A percentile compares a stretch with the other conserved stretches of the same genome.
phyloP scores from a whole-genome alignment of 2,113 vertebrate genomes.

The Nanger granti region DNA sequence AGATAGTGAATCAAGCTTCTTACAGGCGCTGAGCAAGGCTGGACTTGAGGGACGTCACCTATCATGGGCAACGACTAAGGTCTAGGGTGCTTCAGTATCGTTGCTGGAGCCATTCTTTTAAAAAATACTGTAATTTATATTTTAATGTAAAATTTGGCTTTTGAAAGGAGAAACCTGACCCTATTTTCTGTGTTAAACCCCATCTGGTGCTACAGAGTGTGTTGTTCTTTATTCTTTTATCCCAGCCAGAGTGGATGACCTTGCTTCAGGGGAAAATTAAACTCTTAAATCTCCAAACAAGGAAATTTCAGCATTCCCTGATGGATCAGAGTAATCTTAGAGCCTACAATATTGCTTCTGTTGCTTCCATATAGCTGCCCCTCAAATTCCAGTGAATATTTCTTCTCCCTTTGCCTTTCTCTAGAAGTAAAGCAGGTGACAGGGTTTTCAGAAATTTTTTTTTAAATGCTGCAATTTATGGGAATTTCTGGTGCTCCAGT shows the following conservation, averaged over 20 bases:
- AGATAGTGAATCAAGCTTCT: background rate
- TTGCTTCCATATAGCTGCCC: background rate
- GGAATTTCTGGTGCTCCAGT: background rate
- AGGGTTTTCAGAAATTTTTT: background rate
- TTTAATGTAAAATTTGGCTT: background rate
- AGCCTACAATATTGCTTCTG: background rate
- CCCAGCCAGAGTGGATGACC: background rate
- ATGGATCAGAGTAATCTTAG: background rate
- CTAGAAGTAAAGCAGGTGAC: background rate
- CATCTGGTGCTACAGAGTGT: background rate
- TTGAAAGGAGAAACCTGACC: background rate
- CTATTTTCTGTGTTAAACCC: background rate
- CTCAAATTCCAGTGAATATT: background rate
- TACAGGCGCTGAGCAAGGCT: background rate
- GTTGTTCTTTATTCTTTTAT: background rate
- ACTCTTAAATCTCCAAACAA: background rate
- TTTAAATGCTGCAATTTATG: background rate
- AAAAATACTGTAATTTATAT: background rate
- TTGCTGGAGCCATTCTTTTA: background rate
- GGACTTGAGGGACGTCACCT: fast-evolving
- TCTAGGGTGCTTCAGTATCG: background rate
- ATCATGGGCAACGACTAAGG: no score
- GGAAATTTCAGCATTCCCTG: background rate
- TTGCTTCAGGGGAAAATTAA: background rate
- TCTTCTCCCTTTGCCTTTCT: background rate